A percentile compares a stretch with the other conserved stretches of the same genome.
Evolutionary conservation across 2,113 vertebrate species (phyloP).

Genomic region (Elgaria multicarinata): DNA sequence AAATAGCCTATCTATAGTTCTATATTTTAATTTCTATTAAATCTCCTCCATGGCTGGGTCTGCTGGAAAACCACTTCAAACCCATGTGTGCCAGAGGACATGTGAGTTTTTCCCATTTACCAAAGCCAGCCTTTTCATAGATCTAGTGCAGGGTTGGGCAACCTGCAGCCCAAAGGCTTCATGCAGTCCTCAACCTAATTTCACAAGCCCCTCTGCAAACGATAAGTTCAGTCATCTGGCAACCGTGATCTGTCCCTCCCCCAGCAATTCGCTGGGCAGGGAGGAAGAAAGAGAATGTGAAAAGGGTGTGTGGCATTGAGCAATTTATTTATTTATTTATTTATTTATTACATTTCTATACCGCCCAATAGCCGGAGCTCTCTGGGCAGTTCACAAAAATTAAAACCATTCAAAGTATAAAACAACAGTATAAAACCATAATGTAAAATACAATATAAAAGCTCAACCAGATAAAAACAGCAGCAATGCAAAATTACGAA

Average conservation of each 20-base stretch:
- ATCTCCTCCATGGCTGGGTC: neutral
- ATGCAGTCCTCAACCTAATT: neutral
- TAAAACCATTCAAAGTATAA: too few species aligned
- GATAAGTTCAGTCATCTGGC: neutral
- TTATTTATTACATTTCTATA: too few species aligned
- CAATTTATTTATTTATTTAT: too few species aligned
- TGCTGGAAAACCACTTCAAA: neutral
- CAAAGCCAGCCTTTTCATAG: neutral
- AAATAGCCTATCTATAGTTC: conserved; percentile 14
- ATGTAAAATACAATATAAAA: too few species aligned
- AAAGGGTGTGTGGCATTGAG: neutral
- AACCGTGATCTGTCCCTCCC: neutral
- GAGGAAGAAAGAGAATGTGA: neutral
- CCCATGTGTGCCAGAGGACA: neutral
- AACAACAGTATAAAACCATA: too few species aligned
- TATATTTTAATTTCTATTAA: conserved; percentile 13
- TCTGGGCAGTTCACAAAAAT: too few species aligned
- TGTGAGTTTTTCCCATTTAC: neutral
- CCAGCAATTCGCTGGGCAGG: too few species aligned
- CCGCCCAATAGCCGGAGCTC: too few species aligned
- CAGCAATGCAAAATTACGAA: too few species aligned
- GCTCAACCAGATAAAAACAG: too few species aligned
- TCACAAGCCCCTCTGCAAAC: neutral
- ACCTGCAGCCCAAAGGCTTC: neutral
- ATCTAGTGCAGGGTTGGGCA: neutral